phyloP scores from a whole-genome alignment of 2,888 invertebrate species.

The Heteromyza rotundicornis region DNA sequence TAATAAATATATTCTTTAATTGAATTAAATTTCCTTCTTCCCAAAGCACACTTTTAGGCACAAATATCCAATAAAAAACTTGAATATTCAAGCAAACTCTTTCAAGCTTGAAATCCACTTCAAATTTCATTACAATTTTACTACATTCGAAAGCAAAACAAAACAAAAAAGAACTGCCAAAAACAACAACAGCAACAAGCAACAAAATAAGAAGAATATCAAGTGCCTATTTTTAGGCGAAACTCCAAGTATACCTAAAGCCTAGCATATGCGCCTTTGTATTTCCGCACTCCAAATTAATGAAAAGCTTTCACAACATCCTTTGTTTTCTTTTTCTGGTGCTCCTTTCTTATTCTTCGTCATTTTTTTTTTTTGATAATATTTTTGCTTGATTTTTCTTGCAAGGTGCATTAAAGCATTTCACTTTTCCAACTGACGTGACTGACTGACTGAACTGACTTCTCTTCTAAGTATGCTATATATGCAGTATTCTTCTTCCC shows the following conservation, averaged over 20 bases:
- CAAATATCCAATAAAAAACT: too few species aligned
- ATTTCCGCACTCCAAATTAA: conserved; percentile 30
- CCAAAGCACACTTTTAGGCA: too few species aligned
- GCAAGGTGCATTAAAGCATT: conserved; percentile 27
- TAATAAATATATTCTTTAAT: too few species aligned
- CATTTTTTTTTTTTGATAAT: too few species aligned
- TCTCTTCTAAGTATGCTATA: too few species aligned
- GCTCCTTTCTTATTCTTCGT: too few species aligned
- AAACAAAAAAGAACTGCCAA: too few species aligned
- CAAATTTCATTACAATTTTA: conserved; percentile 15
- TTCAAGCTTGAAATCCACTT: too few species aligned
- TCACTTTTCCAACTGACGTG: conserved; percentile 24
- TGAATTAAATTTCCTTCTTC: too few species aligned
- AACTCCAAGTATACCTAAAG: not conserved
- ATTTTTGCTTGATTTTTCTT: conserved; percentile 21
- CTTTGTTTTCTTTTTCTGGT: conserved; percentile 31
- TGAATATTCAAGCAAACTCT: too few species aligned
- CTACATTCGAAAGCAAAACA: not conserved
- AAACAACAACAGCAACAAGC: too few species aligned
- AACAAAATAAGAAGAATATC: not conserved
- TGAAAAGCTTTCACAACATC: conserved; percentile 30
- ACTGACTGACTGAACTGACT: too few species aligned
- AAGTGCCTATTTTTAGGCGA: conserved; percentile 24
- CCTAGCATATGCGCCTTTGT: conserved; percentile 13
- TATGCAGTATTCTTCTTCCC: not conserved